Base-by-base conservation (phyloP, 2,888 invertebrate genomes). In the Trissoscelio sp. region DNA sequence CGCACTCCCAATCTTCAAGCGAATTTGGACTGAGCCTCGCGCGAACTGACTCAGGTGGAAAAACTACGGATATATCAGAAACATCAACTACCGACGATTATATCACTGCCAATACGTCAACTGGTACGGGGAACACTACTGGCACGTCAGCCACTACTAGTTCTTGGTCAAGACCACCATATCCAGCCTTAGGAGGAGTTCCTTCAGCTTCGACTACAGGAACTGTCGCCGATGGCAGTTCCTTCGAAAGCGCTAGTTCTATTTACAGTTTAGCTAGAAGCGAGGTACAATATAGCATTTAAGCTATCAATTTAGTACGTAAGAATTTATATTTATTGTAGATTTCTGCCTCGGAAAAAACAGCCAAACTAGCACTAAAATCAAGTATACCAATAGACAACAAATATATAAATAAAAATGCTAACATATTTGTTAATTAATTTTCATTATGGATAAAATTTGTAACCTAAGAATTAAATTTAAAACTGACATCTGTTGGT, bases 31-130 rank as follows among this genome's bases (percentile, higher is more conserved):
- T 93, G 53, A 91, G 92, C 77, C 92, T 95, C 80, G 94, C 94
- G 24, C 93, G 95, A 85, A 94, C 95, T 3, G 96, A 96, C 91
- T 95, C 95, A 7, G 94, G 95, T 31, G 94, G 94, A 90, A 93
- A 94, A 16, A 95, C 95, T 46, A 94, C 94, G 34, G 97, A 97
- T 89, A 93, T 96, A 62, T 96, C 96, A n/a, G 97, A 97, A 92
- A 96, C 96, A 87, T 97, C 97, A 79, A 95, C 93, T n/a, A 95
- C 95, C 53, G 97, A 97, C 91, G 97, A 97, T 92, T 97, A 97
- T 91, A 95, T 96, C 84, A 97, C 97, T 84, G 97, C 97, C 89
- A 97, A 95, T 91, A 91, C 91, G 48, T 91, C 93, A 89, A 89
- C 88, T 85, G 94, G 94, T 91, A 92, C 93, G 90, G 87, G 94